These are phyloP conservation scores for Watsonalla cultraria DNA, from an alignment of 2,888 invertebrate species.

Conservation along the genomic window DNA sequence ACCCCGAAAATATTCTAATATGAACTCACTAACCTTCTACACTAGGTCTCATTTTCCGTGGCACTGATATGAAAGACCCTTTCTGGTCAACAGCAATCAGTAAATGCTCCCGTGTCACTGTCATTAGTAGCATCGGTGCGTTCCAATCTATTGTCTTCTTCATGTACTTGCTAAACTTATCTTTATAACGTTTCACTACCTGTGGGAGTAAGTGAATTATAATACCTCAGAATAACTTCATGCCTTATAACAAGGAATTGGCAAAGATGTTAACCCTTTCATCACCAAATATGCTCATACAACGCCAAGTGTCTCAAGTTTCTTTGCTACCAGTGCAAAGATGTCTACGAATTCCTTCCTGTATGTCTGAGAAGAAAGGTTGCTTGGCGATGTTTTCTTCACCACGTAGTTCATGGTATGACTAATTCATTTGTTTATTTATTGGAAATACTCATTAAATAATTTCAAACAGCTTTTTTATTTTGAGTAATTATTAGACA, in stretches of 20 bases:
- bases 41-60: conserved; percentile 23
- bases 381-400: no score
- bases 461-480: no score
- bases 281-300: no score
- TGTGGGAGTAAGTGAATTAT: conserved; percentile 11
- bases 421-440: no score
- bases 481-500: no score
- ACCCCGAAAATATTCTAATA: not conserved
- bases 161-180: conserved; percentile 23
- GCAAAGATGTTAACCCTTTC: not conserved
- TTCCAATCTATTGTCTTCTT: conserved; percentile 43
- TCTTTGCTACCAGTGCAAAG: no score
- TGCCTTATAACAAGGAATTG: not conserved
- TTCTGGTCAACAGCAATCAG: conserved; percentile 45
- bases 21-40: conserved; percentile 24
- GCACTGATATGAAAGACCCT: conserved; percentile 43
- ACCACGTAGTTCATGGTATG: no score
- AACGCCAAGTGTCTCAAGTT: no score
- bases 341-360: no score
- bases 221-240: not conserved
- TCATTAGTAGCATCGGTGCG: conserved; percentile 43
- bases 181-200: conserved; percentile 39
- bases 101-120: conserved; percentile 28
- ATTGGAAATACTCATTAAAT: no score
- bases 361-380: no score